A percentile compares a stretch with the other conserved stretches of the same genome.
Evolutionary conservation across 2,888 invertebrate species (phyloP).

Genomic region (Salpingus planirostris): DNA sequence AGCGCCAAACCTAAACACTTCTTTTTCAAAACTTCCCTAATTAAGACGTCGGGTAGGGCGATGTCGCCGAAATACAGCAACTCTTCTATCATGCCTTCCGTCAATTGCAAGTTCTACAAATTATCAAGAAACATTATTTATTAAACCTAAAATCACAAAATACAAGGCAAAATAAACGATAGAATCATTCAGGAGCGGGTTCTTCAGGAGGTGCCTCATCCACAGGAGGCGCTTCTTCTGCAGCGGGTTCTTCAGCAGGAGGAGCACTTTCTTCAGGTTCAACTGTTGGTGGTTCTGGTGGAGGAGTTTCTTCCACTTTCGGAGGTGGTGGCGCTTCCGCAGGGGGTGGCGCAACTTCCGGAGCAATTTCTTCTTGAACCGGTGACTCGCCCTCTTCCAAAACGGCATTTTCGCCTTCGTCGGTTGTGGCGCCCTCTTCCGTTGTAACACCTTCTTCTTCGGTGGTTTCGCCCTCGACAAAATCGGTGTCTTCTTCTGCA

Average conservation of each 20-base stretch:
- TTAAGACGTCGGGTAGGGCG: slow-evolving; percentile 12
- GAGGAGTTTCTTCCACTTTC: slow-evolving; percentile 23
- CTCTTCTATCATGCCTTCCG: slow-evolving; percentile 30
- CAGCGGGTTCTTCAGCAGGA: neutral
- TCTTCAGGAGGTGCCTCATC: neutral
- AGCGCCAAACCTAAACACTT: slow-evolving; percentile 22
- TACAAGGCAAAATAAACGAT: slow-evolving; percentile 2
- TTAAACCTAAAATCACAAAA: neutral
- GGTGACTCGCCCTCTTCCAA: slow-evolving; percentile 13
- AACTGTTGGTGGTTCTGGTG: slow-evolving; percentile 15
- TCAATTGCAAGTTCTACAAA: slow-evolving; percentile 17
- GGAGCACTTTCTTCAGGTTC: slow-evolving; percentile 1
- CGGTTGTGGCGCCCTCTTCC: slow-evolving; percentile 11
- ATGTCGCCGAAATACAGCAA: slow-evolving; percentile 30
- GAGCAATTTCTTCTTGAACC: slow-evolving; percentile 18
- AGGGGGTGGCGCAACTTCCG: neutral
- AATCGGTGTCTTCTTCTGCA: slow-evolving; percentile 22
- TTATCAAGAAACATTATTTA: neutral
- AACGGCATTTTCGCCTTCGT: slow-evolving; percentile 19
- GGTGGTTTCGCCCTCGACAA: neutral
- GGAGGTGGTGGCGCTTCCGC: slow-evolving; percentile 10
- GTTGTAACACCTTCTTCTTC: neutral
- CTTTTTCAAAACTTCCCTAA: slow-evolving; percentile 23
- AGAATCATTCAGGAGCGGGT: neutral
- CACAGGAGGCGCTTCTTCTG: neutral